Evolutionary conservation across 2,797 vertebrate species (phyloP).

Genomic region (Crocidura indochinensis): DNA sequence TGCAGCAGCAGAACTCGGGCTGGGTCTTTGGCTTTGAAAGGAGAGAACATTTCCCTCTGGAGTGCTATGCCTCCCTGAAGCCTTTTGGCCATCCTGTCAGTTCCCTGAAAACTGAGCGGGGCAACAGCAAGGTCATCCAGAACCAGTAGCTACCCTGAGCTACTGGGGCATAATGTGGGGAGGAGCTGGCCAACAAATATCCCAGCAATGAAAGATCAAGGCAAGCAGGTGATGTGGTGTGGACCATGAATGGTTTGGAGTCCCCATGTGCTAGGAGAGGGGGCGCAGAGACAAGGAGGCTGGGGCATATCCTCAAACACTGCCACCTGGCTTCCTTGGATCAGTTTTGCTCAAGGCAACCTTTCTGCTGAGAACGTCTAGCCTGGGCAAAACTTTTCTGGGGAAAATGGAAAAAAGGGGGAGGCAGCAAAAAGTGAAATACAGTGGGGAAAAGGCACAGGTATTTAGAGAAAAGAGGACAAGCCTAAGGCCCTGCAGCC

Average conservation of each 20-base stretch:
- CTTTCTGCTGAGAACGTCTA: constrained; percentile 45
- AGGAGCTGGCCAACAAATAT: neutral
- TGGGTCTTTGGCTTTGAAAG: constrained; percentile 73
- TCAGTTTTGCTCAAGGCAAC: neutral
- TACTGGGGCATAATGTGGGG: neutral
- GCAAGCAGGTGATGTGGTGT: neutral
- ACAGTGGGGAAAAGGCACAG: neutral
- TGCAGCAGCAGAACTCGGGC: constrained; percentile 46
- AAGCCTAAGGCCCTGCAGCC: neutral
- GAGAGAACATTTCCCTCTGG: neutral
- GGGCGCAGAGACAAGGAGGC: neutral
- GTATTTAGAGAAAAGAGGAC: constrained; percentile 22
- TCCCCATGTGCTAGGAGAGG: neutral
- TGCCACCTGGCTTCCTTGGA: neutral
- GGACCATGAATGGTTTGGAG: neutral
- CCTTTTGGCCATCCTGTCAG: neutral
- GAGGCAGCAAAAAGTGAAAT: neutral
- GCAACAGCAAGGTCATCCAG: neutral
- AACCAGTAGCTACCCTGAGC: constrained; percentile 33
- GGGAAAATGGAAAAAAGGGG: neutral
- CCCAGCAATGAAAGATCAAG: constrained; percentile 60
- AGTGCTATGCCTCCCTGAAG: neutral
- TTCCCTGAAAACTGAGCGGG: neutral
- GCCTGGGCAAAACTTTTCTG: constrained; percentile 38
- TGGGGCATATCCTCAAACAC: neutral